A percentile compares a stretch with the other conserved stretches of the same genome.
Conservation (phyloP, 2,888 invertebrate species). For the Chesias legatella region DNA sequence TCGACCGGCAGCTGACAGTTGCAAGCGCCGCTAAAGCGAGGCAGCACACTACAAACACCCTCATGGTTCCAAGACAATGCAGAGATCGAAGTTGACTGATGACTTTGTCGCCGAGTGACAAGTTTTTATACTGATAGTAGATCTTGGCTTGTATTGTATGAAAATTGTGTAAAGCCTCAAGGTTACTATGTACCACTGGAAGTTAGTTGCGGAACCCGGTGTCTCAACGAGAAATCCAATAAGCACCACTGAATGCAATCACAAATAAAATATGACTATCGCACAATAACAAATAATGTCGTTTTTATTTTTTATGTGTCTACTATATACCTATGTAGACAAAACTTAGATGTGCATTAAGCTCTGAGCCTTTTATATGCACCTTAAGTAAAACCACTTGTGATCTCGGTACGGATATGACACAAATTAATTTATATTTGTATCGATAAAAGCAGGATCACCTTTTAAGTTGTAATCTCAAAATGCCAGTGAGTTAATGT, state of each 20-base stretch:
- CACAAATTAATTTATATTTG: too few species aligned
- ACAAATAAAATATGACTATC: background rate
- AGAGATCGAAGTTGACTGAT: constrained; percentile 62
- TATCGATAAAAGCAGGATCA: too few species aligned
- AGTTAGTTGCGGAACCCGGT: constrained; percentile 59
- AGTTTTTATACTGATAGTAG: constrained; percentile 68
- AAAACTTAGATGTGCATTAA: too few species aligned
- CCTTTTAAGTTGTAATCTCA: too few species aligned
- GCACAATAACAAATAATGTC: too few species aligned
- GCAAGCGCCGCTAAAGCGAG: constrained; percentile 75
- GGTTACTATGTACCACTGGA: constrained; percentile 56
- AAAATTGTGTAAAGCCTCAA: constrained; percentile 74
- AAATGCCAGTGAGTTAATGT: too few species aligned
- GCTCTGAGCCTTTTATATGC: too few species aligned
- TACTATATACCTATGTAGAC: too few species aligned
- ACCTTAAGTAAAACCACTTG: too few species aligned
- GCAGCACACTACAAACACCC: constrained; percentile 59
- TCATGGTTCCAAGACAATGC: constrained; percentile 60
- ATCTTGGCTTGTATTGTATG: constrained; percentile 60
- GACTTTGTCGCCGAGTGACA: constrained; percentile 41
- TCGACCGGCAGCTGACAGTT: constrained; percentile 73
- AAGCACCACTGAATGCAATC: constrained; percentile 6
- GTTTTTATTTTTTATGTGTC: too few species aligned
- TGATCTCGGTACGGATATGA: too few species aligned
- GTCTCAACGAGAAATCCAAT: constrained; percentile 51